Conservation (phyloP, 2,797 vertebrate genomes). For the Acanthiza pusilla region DNA sequence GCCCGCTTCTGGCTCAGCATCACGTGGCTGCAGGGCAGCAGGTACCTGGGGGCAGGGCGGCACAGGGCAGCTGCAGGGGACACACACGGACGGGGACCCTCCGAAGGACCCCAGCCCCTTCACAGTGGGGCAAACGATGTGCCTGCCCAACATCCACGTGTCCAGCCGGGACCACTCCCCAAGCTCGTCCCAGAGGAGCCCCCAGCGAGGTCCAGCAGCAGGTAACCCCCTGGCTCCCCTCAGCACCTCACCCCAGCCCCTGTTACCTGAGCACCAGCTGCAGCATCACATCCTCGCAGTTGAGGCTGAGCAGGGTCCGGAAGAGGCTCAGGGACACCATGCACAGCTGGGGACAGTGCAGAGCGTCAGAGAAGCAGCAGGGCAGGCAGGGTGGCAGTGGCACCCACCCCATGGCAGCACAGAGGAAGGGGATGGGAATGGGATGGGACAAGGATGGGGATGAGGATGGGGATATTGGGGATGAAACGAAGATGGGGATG, state of each 20-base stretch:
- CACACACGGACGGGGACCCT: not conserved
- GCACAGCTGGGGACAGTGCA: conserved; percentile 70
- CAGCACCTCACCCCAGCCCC: fast-evolving
- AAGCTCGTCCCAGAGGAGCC: not conserved
- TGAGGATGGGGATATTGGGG: not conserved
- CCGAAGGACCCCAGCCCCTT: not conserved
- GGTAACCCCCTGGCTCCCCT: not conserved
- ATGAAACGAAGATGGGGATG: not conserved
- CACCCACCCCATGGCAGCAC: not conserved
- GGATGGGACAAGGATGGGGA: not conserved
- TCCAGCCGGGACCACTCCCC: not conserved
- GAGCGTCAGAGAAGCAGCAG: not conserved
- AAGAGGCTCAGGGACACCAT: conserved; percentile 98
- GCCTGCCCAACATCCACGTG: fast-evolving
- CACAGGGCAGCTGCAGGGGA: not conserved
- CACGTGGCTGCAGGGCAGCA: conserved; percentile 94
- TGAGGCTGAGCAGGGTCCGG: conserved; percentile 91
- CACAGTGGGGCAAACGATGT: fast-evolving
- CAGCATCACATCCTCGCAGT: conserved; percentile 95
- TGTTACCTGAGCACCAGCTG: conserved; percentile 93
- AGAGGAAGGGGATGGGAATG: not conserved
- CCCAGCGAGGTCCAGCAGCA: not conserved
- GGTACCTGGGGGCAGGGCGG: conserved; percentile 79
- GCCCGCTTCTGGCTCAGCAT: conserved; percentile 97
- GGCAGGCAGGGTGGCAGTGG: not conserved